Conservation (phyloP, 2,888 invertebrate genomes). For the Eupithecia abbreviata region DNA sequence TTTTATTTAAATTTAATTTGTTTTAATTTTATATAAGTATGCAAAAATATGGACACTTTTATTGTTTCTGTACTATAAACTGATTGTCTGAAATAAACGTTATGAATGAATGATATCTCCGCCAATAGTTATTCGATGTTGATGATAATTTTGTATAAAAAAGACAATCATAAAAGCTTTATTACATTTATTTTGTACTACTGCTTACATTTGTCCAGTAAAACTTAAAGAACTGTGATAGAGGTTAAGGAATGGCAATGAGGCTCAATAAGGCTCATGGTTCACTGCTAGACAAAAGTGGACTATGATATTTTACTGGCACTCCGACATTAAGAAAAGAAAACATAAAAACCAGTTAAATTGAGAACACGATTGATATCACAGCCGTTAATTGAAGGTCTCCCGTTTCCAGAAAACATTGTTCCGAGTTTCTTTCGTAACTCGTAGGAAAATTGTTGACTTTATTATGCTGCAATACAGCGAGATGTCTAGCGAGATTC, state of each 20-base stretch:
- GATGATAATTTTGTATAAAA: background rate
- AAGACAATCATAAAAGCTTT: no score
- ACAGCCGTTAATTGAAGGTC: background rate
- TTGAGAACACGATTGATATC: background rate
- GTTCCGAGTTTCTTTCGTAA: background rate
- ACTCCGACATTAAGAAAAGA: background rate
- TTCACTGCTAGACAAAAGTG: no score
- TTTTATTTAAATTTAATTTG: no score
- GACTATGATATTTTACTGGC: background rate
- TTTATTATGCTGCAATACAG: slow-evolving; percentile 20
- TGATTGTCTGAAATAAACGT: no score
- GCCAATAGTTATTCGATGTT: background rate
- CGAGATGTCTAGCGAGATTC: background rate
- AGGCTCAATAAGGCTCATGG: no score
- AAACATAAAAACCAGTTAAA: background rate
- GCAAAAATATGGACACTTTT: no score
- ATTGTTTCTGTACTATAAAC: no score
- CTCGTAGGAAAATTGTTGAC: slow-evolving; percentile 38
- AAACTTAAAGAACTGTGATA: no score
- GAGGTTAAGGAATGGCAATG: no score
- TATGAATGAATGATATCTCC: background rate
- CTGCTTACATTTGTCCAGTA: no score
- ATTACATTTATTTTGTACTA: no score
- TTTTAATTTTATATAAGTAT: no score
- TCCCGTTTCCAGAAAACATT: slow-evolving; percentile 2